These are phyloP conservation scores for Cosmopolites sordidus DNA, from an alignment of 2,888 invertebrate genomes.

Conservation along the genomic window DNA sequence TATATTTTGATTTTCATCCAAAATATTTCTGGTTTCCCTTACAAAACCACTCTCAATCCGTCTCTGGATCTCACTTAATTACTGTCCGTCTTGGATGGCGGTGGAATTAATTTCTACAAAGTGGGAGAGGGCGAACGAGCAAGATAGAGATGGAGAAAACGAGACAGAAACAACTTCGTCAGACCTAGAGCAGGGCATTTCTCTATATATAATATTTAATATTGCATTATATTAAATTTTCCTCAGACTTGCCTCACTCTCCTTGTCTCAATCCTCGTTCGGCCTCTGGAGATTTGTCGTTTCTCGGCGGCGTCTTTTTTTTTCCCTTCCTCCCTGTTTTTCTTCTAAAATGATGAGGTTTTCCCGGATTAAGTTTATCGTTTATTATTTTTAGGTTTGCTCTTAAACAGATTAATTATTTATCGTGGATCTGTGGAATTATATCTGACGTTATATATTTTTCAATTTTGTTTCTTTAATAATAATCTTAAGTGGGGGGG, in stretches of 20 bases:
- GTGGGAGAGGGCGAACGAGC: constrained; percentile 30
- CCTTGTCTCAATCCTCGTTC: not conserved
- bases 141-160: too few relatives aligned
- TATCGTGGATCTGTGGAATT: too few relatives aligned
- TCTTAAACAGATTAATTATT: too few relatives aligned
- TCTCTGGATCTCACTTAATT: constrained; percentile 44
- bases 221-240: constrained; percentile 49
- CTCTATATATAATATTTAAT: constrained; percentile 49
- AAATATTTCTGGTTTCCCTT: too few relatives aligned
- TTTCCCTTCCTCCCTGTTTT: too few relatives aligned
- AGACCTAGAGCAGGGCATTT: constrained; percentile 32
- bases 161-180: constrained; percentile 4
- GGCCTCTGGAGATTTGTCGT: constrained; percentile 8
- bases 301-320: not conserved
- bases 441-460: too few relatives aligned
- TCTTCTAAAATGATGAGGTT: too few relatives aligned
- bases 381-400: too few relatives aligned
- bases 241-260: constrained; percentile 22
- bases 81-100: constrained; percentile 50
- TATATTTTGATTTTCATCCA: too few relatives aligned
- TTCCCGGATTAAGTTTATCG: too few relatives aligned
- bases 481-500: too few relatives aligned
- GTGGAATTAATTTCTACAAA: constrained; percentile 48
- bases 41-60: constrained; percentile 13
- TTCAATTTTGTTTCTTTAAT: too few relatives aligned